phyloP scores from a whole-genome alignment of 2,888 invertebrate genomes.

The Amphipyra berbera region DNA sequence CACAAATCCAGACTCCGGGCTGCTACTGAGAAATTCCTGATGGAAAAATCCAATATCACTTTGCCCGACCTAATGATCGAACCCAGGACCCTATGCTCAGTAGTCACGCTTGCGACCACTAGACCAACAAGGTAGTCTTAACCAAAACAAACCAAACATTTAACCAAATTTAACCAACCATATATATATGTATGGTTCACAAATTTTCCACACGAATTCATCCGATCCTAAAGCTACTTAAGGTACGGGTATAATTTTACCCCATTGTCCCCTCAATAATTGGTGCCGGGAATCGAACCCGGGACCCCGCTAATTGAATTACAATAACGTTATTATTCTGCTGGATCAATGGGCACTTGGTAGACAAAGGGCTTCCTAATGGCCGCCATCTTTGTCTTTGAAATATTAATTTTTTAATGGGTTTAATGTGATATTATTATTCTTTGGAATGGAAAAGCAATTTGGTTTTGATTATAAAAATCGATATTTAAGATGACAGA shows the following conservation, averaged over 20 bases:
- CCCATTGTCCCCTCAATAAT: conserved; percentile 66
- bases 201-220: conserved; percentile 24
- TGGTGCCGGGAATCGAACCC: conserved; percentile 65
- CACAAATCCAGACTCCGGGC: too few relatives aligned
- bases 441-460: conserved; percentile 31
- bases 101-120: neutral
- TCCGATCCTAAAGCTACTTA: conserved; percentile 12
- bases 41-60: too few relatives aligned
- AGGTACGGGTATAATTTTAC: conserved; percentile 58
- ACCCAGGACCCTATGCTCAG: too few relatives aligned
- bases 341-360: conserved; percentile 53
- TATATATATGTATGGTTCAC: conserved; percentile 6
- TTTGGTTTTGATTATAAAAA: conserved; percentile 31
- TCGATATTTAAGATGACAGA: too few relatives aligned
- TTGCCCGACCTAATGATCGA: too few relatives aligned
- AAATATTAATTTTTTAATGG: conserved; percentile 53
- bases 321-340: conserved; percentile 68
- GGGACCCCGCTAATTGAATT: conserved; percentile 65
- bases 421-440: conserved; percentile 44
- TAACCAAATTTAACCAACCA: neutral
- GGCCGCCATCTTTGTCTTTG: conserved; percentile 37
- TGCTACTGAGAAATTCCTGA: too few relatives aligned
- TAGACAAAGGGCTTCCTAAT: conserved; percentile 57
- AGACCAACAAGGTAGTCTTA: neutral
- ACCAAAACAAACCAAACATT: neutral